Evolutionary conservation across 2,888 invertebrate genomes (phyloP).

Genomic region (Frankliniella intonsa): DNA sequence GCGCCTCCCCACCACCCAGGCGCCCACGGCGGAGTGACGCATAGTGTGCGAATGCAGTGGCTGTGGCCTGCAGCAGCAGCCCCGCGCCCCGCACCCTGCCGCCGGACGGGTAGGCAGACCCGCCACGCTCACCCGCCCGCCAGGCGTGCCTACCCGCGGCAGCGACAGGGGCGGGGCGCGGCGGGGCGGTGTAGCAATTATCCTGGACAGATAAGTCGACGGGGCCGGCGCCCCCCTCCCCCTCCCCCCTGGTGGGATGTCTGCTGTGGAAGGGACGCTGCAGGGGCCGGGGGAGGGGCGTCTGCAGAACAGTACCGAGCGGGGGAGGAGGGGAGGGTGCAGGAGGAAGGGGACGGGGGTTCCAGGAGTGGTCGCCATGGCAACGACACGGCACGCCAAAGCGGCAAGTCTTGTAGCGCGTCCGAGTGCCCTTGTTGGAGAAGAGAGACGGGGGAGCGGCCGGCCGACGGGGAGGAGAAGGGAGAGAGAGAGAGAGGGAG

Average conservation of each 20-base stretch:
- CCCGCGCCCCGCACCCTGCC: too few species aligned
- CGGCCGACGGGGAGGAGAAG: not conserved
- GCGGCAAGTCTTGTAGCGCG: slow-evolving; percentile 25
- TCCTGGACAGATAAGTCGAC: not conserved
- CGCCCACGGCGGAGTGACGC: not conserved
- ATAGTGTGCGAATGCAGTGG: not conserved
- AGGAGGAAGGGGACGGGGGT: not conserved
- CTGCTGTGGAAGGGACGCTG: not conserved
- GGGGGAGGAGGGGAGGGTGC: not conserved
- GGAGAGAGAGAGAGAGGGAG: not conserved
- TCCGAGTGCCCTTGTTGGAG: slow-evolving; percentile 22
- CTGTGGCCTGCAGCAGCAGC: not conserved
- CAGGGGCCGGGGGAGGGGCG: not conserved
- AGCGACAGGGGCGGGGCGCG: not conserved
- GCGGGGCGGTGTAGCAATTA: not conserved
- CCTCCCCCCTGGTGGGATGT: not conserved
- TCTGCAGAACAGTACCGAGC: not conserved
- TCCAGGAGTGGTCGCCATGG: not conserved
- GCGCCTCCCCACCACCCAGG: not conserved
- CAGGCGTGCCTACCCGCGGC: too few species aligned
- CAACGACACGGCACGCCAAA: slow-evolving; percentile 1
- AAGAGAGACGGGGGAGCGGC: not conserved
- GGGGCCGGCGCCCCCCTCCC: not conserved
- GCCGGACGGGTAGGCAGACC: too few species aligned
- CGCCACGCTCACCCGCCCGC: too few species aligned